Percentiles rank a stretch among this genome's conserved stretches.
phyloP scores from a whole-genome alignment of 2,113 vertebrate genomes.

The Apeltes quadracus region DNA sequence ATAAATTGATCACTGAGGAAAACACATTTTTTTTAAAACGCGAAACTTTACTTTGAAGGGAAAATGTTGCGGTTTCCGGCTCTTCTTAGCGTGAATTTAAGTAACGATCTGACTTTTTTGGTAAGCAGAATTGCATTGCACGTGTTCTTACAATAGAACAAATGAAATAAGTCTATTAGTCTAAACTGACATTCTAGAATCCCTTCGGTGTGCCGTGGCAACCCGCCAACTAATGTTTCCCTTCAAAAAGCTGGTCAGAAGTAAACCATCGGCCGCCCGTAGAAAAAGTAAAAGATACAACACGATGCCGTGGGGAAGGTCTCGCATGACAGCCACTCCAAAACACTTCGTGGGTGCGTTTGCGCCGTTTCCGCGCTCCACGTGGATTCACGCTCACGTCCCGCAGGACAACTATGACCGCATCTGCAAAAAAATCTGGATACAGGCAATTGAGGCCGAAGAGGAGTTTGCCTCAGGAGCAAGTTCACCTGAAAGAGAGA shows the following conservation, averaged over 20 bases:
- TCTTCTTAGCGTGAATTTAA: background rate
- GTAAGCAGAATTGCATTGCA: background rate
- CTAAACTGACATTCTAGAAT: constrained; percentile 6
- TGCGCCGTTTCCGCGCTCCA: constrained; percentile 82
- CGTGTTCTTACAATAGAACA: background rate
- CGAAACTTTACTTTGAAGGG: background rate
- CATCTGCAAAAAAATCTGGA: constrained; percentile 84
- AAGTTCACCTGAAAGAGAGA: background rate
- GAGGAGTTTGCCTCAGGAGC: background rate
- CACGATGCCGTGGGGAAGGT: background rate
- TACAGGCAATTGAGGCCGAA: constrained; percentile 57
- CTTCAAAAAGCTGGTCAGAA: constrained; percentile 10
- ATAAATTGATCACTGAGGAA: background rate
- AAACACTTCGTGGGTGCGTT: constrained; percentile 45
- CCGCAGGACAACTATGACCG: constrained; percentile 81
- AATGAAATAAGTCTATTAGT: background rate
- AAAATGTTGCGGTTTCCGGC: background rate
- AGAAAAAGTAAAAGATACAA: background rate
- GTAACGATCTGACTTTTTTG: background rate
- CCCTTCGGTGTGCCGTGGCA: constrained; percentile 41
- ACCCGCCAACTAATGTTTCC: background rate
- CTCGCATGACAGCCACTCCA: background rate
- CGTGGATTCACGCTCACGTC: constrained; percentile 83
- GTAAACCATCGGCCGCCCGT: background rate
- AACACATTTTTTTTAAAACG: background rate